Base-by-base conservation (phyloP, 2,113 vertebrate genomes). In the Ophiodon elongatus region DNA sequence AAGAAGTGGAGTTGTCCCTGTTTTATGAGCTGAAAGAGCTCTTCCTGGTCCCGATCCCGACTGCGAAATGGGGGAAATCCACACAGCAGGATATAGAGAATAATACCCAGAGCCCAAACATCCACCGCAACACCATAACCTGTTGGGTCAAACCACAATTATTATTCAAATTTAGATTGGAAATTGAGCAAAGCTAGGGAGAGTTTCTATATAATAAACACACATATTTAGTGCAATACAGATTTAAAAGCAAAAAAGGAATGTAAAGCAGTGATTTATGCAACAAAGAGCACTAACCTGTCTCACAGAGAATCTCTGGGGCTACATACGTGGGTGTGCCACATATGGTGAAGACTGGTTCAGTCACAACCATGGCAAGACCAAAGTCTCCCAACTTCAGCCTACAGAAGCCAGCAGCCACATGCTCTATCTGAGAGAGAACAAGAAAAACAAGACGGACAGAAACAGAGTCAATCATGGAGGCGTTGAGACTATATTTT, bases 251-350 rank as follows among this genome's bases (percentile, higher is more conserved):
- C 17, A 11, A 57, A n/a, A 70, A 71, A 15, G 1, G 0, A n/a
- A 59, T 31, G 52, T 57, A 31, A 39, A 33, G n/a, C 1, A 17
- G 21, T 50, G 33, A 57, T 45, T 47, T 59, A 62, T 62, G 31
- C 47, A 68, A 39, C 37, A 60, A 25, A 35, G 15, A 39, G 57
- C 19, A 79, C 76, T 13, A 33, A 99, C 98, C 98, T 94, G 96
- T 98, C 93, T 99, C 98, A 78, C 95, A 95, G 72, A 99, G 97
- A 92, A 99, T 99, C 93, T 99, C 98, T 2, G 98, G 98, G 63
- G 98, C 98, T 47, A 99, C 98, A 1, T 99, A 99, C 0, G 98
- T 99, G 2, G 98, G 98, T 13, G 98, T 99, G 76, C 98, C 98
- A 86, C 98, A 99, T 15, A 99, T 97, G n/a, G 98, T 99, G 89